Conservation (phyloP, 2,888 invertebrate genomes). For the Hoplodrina blanda region DNA sequence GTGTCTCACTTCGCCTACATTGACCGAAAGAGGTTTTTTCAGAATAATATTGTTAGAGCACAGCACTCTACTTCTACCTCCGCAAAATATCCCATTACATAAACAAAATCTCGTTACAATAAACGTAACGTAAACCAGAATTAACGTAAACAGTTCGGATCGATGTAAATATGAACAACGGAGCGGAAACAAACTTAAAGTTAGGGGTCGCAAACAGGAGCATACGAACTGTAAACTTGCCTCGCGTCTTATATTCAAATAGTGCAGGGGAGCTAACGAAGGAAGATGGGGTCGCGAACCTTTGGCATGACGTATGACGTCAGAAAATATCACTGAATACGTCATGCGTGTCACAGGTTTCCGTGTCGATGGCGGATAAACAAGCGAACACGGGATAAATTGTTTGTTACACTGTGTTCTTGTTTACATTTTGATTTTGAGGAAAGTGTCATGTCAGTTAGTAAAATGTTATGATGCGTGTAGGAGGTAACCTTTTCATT, state of each 20-base stretch:
- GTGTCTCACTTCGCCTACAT: too few relatives aligned
- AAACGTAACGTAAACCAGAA: slow-evolving; percentile 58
- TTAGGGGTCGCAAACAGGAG: slow-evolving; percentile 84
- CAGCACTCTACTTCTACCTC: not conserved
- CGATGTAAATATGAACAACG: slow-evolving; percentile 79
- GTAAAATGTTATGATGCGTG: not conserved
- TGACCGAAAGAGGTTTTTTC: too few relatives aligned
- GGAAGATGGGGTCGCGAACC: slow-evolving; percentile 57
- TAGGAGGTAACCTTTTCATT: not conserved
- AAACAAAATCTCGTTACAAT: slow-evolving; percentile 33
- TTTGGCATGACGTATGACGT: slow-evolving; percentile 68
- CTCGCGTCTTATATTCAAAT: slow-evolving; percentile 89
- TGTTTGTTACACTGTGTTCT: slow-evolving; percentile 56
- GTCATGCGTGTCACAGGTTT: slow-evolving; percentile 56
- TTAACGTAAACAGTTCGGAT: slow-evolving; percentile 75
- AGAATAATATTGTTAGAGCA: too few relatives aligned
- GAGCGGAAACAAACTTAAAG: slow-evolving; percentile 81
- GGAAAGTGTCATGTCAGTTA: slow-evolving; percentile 1
- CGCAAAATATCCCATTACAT: slow-evolving; percentile 38
- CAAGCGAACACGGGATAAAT: slow-evolving; percentile 54
- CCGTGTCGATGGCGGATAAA: slow-evolving; percentile 57
- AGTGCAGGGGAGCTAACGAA: slow-evolving; percentile 88
- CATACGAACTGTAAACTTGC: slow-evolving; percentile 81
- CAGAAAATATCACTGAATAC: slow-evolving; percentile 75
- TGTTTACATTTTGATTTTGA: slow-evolving; percentile 32